Evolutionary conservation across 2,888 invertebrate species (phyloP).

Genomic region (Nemoura dubitans): DNA sequence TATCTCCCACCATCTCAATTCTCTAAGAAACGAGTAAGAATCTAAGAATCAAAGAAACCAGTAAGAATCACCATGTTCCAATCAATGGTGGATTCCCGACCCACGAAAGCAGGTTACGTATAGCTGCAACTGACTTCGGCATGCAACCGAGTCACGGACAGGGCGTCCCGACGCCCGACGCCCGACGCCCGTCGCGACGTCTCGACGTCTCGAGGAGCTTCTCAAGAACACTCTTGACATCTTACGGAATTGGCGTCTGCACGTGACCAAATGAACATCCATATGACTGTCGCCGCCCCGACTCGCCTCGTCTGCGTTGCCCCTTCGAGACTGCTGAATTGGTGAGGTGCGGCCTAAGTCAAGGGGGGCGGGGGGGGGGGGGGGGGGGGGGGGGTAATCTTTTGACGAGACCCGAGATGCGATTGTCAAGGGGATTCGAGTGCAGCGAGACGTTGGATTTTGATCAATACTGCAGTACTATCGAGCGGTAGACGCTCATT

Average conservation of each 20-base stretch:
- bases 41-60: no score
- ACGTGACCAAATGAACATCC: constrained; percentile 42
- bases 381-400: neutral
- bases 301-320: neutral
- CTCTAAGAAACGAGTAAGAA: no score
- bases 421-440: neutral
- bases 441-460: neutral
- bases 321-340: neutral
- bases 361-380: constrained; percentile 8
- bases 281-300: neutral
- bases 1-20: no score
- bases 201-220: constrained; percentile 29
- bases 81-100: neutral
- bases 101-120: neutral
- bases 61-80: neutral
- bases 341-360: constrained; percentile 9
- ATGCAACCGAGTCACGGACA: neutral
- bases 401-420: neutral
- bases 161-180: constrained; percentile 7
- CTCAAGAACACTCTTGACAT: constrained; percentile 35
- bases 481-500: no score
- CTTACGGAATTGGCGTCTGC: constrained; percentile 24
- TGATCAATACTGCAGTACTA: neutral
- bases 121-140: neutral
- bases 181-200: neutral